Conservation (phyloP, 2,113 vertebrate species). For the Rhinolophus sinicus region DNA sequence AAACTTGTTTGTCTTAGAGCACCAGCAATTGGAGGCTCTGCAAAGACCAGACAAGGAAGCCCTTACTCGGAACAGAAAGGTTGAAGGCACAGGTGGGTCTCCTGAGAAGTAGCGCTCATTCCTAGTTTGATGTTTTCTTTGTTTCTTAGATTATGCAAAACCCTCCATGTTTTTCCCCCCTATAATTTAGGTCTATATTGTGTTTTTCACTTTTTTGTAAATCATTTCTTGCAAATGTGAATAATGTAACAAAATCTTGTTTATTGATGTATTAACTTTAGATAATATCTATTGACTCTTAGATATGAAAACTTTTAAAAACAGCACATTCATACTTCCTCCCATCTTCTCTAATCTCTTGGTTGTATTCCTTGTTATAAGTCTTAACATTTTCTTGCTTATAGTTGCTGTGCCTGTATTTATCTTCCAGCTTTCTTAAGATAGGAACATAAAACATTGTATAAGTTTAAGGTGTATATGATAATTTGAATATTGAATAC, state of each 20-base stretch:
- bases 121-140: neutral
- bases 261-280: constrained; percentile 19
- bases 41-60: neutral
- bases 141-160: neutral
- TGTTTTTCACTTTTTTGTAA: neutral
- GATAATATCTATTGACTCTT: neutral
- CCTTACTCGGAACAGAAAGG: neutral
- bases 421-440: neutral
- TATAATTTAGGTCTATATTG: neutral
- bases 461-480: neutral
- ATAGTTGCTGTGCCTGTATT: neutral
- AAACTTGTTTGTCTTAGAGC: neutral
- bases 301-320: neutral
- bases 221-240: neutral
- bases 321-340: neutral
- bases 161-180: neutral
- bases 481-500: neutral
- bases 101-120: neutral
- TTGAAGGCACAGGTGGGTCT: neutral
- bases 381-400: constrained; percentile 5
- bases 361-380: neutral
- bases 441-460: neutral
- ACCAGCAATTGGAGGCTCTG: neutral
- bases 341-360: neutral
- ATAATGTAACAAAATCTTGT: neutral